phyloP scores from a whole-genome alignment of 2,888 invertebrate genomes.

The Drosophila anomalata region DNA sequence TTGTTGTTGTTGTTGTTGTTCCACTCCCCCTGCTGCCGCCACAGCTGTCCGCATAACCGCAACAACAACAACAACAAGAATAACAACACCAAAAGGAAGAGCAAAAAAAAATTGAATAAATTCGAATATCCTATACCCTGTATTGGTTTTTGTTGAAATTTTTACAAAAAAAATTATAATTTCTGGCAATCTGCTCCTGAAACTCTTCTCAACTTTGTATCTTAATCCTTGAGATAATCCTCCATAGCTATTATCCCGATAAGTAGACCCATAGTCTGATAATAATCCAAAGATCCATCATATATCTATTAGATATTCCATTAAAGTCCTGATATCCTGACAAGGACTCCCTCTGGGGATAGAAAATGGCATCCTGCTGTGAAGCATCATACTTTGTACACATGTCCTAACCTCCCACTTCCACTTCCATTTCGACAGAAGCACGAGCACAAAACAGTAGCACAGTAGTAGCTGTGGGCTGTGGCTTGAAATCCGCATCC shows the following conservation, averaged over 20 bases:
- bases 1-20: too few species aligned
- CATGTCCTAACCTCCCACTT: neutral
- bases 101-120: neutral
- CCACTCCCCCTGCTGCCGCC: conserved; percentile 1
- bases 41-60: conserved; percentile 28
- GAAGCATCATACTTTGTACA: neutral
- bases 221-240: too few species aligned
- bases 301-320: too few species aligned
- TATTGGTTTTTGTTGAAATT: neutral
- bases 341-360: too few species aligned
- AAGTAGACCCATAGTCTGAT: too few species aligned
- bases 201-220: too few species aligned
- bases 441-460: neutral
- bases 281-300: too few species aligned
- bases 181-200: too few species aligned
- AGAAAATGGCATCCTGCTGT: neutral
- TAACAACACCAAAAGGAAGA: neutral
- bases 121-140: neutral
- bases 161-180: too few species aligned
- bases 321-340: too few species aligned
- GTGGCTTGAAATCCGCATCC: neutral
- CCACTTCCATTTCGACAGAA: neutral
- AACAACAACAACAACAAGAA: conserved; percentile 26
- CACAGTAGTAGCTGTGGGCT: neutral
- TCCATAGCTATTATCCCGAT: too few species aligned